These are phyloP conservation scores for Heliothis virescens DNA, from an alignment of 1,140 invertebrate genomes.

Conservation along the genomic window DNA sequence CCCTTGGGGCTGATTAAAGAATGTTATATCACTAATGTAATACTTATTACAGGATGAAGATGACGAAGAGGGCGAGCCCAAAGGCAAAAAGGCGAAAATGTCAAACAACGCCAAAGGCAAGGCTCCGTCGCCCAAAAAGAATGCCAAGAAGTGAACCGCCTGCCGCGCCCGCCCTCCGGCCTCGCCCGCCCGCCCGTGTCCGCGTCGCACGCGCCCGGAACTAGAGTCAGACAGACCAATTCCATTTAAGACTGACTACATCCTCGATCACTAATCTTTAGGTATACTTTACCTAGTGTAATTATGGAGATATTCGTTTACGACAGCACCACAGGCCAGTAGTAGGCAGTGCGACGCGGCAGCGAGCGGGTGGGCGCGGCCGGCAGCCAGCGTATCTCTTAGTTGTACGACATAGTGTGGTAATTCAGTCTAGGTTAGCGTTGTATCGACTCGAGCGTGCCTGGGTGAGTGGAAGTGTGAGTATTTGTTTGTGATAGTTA, in stretches of 20 bases:
- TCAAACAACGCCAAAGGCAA: slow-evolving; percentile 88
- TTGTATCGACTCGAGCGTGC: slow-evolving; percentile 73
- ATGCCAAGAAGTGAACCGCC: slow-evolving; percentile 84
- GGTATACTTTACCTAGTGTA: slow-evolving; percentile 53
- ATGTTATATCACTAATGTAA: neutral
- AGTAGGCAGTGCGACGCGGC: slow-evolving; percentile 7
- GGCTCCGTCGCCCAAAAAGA: slow-evolving; percentile 84
- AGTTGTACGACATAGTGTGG: slow-evolving; percentile 79
- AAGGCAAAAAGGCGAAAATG: slow-evolving; percentile 89
- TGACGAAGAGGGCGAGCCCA: slow-evolving; percentile 88
- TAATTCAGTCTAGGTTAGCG: slow-evolving; percentile 80
- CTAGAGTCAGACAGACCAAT: slow-evolving; percentile 52
- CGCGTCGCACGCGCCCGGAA: slow-evolving; percentile 45
- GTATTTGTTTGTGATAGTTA: slow-evolving; percentile 61
- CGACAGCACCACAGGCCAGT: slow-evolving; percentile 29
- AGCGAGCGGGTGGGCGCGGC: slow-evolving; percentile 53
- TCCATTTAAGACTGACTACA: slow-evolving; percentile 65
- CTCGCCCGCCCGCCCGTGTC: slow-evolving; percentile 38
- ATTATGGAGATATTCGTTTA: slow-evolving; percentile 36
- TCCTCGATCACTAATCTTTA: slow-evolving; percentile 45
- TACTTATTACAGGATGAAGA: slow-evolving; percentile 86
- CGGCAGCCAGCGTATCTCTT: slow-evolving; percentile 52
- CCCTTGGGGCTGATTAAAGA: neutral
- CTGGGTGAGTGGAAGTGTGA: slow-evolving; percentile 67
- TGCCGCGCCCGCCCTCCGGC: slow-evolving; percentile 48